A percentile compares a stretch with the other conserved stretches of the same genome.
phyloP scores from a whole-genome alignment of 2,888 invertebrate species.

The Acrocyrtus sp. region DNA sequence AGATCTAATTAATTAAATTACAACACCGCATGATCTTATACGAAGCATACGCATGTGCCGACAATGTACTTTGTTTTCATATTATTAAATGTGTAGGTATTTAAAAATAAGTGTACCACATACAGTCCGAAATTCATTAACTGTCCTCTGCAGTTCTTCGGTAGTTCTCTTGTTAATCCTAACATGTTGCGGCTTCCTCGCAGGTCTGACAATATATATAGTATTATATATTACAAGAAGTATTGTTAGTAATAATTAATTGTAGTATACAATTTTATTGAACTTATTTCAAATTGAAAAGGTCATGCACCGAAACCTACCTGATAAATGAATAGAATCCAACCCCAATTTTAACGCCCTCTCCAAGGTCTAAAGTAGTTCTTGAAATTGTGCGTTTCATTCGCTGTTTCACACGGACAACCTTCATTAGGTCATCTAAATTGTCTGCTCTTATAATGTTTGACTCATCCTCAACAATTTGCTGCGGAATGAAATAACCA shows the following conservation, averaged over 20 bases:
- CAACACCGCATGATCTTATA: too few species aligned
- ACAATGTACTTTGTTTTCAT: too few species aligned
- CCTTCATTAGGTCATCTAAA: conserved; percentile 44
- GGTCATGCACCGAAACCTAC: conserved; percentile 26
- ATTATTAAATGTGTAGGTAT: too few species aligned
- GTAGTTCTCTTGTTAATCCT: conserved; percentile 48
- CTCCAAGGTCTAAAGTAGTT: conserved; percentile 50
- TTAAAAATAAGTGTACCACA: too few species aligned
- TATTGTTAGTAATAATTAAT: too few species aligned
- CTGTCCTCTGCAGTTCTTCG: conserved; percentile 38
- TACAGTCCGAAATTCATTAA: conserved; percentile 54
- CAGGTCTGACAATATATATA: conserved; percentile 31
- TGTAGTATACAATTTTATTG: neutral
- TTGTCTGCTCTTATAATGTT: conserved; percentile 35
- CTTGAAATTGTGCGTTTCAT: conserved; percentile 47
- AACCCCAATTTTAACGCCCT: conserved; percentile 56
- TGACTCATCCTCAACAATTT: conserved; percentile 40
- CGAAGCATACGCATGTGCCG: too few species aligned
- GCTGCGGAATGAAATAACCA: conserved; percentile 21
- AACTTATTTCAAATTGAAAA: too few species aligned
- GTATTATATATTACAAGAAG: too few species aligned
- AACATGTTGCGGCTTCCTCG: conserved; percentile 35
- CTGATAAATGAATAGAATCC: conserved; percentile 58
- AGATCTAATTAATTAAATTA: neutral
- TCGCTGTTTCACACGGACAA: conserved; percentile 57